Evolutionary conservation across 1,140 invertebrate genomes (phyloP).

Genomic region (Ephestia elutella): DNA sequence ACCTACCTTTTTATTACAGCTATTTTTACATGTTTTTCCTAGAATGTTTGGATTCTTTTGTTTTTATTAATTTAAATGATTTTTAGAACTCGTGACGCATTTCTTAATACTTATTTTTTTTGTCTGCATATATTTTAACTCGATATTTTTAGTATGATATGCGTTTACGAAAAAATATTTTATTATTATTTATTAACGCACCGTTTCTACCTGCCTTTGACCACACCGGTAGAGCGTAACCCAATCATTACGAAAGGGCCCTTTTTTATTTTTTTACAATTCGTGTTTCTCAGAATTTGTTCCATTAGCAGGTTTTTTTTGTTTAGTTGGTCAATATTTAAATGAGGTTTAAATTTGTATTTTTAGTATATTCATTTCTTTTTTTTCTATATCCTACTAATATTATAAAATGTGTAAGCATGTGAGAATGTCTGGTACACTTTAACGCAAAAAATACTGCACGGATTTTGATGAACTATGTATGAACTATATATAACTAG

Average conservation of each 20-base stretch:
- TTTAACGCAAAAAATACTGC: too few species aligned
- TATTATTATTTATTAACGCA: neutral
- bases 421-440: too few species aligned
- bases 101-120: neutral
- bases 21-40: too few species aligned
- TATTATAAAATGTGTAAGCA: too few species aligned
- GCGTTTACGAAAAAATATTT: neutral
- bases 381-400: neutral
- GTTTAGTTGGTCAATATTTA: neutral
- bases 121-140: neutral
- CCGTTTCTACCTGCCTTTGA: neutral
- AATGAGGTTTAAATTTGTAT: neutral
- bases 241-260: neutral
- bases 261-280: neutral
- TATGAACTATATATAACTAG: too few species aligned
- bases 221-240: conserved; percentile 1
- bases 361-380: neutral
- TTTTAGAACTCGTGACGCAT: too few species aligned
- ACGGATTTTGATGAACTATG: too few species aligned
- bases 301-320: neutral
- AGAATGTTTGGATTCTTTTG: too few species aligned
- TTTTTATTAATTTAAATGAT: too few species aligned
- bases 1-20: too few species aligned
- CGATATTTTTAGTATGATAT: neutral
- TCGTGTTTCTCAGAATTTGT: conserved; percentile 1